These are phyloP conservation scores for Sarcoramphus papa DNA, from an alignment of 2,797 vertebrate species.

Conservation along the genomic window DNA sequence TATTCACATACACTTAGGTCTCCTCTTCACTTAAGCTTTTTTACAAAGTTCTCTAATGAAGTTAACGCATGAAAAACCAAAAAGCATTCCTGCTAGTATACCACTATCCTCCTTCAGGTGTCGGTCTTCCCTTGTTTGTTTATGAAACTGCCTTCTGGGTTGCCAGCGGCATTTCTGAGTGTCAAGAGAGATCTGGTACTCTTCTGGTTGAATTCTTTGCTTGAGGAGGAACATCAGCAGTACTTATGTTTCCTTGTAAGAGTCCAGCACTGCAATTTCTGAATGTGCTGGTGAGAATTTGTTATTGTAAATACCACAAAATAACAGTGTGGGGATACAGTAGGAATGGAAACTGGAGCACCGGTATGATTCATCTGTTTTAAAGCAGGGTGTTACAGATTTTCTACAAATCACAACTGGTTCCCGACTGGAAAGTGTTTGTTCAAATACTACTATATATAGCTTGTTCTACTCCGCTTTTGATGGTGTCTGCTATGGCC, in stretches of 20 bases:
- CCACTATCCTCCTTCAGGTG: neutral
- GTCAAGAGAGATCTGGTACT: neutral
- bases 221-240: neutral
- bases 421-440: neutral
- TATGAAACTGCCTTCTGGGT: neutral
- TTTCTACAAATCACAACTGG: neutral
- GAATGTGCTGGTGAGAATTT: neutral
- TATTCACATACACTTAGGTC: neutral
- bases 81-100: neutral
- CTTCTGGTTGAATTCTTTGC: neutral
- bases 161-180: neutral
- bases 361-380: neutral
- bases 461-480: neutral
- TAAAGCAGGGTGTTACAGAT: neutral
- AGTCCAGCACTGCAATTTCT: neutral
- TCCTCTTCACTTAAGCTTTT: neutral
- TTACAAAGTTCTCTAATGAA: neutral
- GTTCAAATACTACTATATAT: neutral
- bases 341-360: neutral
- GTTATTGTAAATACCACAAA: neutral
- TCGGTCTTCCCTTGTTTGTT: neutral
- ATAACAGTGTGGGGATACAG: neutral
- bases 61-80: neutral
- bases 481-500: neutral
- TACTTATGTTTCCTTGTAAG: neutral